Base-by-base conservation (phyloP, 2,113 vertebrate genomes). In the Lasiurus cinereus region DNA sequence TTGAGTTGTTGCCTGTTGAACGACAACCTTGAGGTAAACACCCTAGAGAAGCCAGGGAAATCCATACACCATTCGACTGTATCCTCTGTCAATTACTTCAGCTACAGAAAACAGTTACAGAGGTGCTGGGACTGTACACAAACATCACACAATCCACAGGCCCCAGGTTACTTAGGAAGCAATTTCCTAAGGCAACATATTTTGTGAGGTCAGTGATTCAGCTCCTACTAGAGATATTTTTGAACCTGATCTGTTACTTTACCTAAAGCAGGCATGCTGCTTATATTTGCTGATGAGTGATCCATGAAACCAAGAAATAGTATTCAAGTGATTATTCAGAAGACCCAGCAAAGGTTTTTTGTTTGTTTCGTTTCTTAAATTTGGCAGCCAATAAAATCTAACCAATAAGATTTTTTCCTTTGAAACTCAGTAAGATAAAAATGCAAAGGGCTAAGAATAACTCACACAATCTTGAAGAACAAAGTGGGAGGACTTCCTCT, bases 241-340 rank as follows among this genome's bases (percentile, higher is more conserved):
- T 85, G 31, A 54, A 91, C 24, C 8, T 64, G 7, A 39, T 70
- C 48, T 70, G 12, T 79, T 69, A 76, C 3, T 91, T 89, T 91
- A 83, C 31, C 43, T 43, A 70, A 89, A 16, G n/a, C 10, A 90
- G 50, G 12, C 22, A 56, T 16, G 69, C 16, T 50, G 27, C 39
- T 6, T 43, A 22, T 48, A 29, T 67, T 56, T 94, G 67, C 85
- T 84, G 48, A 31, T 22, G 31, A 90, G 76, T 70, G 70, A 89
- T 33, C 12, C 29, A 36, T 31, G 36, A 84, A 91, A 83, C 12
- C 7, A 77, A 93, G 31, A 92, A 80, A 90, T 80, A 69, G 69
- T 36, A 88, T 84, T 91, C 29, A 66, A 46, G 46, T 87, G 88
- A 36, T 83, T 86, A 84, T 80, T 94, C 72, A 67, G n/a, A 94